These are phyloP conservation scores for Tuberolachnus salignus DNA, from an alignment of 2,888 invertebrate genomes.

Conservation along the genomic window DNA sequence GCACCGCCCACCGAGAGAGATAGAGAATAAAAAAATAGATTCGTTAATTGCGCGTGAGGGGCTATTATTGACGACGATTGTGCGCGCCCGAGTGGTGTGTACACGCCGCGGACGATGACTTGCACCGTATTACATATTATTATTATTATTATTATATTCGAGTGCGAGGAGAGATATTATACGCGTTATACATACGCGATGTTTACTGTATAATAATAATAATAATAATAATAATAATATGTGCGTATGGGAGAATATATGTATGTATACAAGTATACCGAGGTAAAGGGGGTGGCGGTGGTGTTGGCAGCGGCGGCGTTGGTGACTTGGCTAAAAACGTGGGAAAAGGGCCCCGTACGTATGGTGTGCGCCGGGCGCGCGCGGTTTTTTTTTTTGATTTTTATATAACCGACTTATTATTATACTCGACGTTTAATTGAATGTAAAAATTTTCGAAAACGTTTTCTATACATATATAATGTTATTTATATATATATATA, in stretches of 20 bases:
- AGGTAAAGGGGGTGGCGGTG: constrained; percentile 1
- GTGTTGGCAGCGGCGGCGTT: background rate
- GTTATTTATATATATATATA: no score
- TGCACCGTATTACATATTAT: constrained; percentile 30
- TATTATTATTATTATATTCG: background rate
- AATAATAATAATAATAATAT: background rate
- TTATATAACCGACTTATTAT: constrained; percentile 31
- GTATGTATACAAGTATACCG: constrained; percentile 8
- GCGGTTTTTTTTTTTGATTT: constrained; percentile 17
- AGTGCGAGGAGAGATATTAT: constrained; percentile 22
- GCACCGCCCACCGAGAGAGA: constrained; percentile 24
- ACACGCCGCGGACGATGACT: constrained; percentile 36
- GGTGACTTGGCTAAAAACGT: constrained; percentile 56
- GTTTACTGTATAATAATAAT: background rate
- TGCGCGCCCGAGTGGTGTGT: background rate
- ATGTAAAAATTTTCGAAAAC: constrained; percentile 53
- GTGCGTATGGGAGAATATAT: background rate
- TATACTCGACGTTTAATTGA: constrained; percentile 55
- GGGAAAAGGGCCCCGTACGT: constrained; percentile 37
- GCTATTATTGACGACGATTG: constrained; percentile 36
- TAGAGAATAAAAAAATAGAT: constrained; percentile 44
- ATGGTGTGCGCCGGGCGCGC: background rate
- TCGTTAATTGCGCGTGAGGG: constrained; percentile 53
- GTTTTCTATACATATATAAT: constrained; percentile 28
- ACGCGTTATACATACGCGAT: constrained; percentile 3